phyloP scores from a whole-genome alignment of 1,140 invertebrate genomes.

The Meloidogyne exigua region DNA sequence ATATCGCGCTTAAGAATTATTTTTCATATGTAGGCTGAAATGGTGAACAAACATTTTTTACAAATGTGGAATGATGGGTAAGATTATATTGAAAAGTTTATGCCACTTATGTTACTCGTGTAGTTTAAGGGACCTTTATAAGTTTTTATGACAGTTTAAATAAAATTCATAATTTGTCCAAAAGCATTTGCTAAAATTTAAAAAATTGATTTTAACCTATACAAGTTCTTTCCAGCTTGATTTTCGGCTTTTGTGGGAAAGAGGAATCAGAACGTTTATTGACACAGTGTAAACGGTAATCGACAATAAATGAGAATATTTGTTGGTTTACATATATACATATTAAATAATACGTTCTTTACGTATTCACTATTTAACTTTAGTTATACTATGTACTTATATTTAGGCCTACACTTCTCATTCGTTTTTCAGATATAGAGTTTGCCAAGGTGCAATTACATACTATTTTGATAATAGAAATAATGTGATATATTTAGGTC shows the following conservation, averaged over 20 bases:
- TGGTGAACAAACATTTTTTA: constrained; percentile 61
- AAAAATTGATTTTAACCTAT: too few species aligned
- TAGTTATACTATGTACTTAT: too few species aligned
- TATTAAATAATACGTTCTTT: too few species aligned
- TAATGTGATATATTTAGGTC: constrained; percentile 21
- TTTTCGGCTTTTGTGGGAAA: constrained; percentile 61
- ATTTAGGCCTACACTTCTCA: constrained; percentile 49
- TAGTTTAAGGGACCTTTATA: too few species aligned
- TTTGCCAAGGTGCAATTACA: constrained; percentile 50
- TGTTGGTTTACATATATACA: too few species aligned
- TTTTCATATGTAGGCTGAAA: constrained; percentile 42
- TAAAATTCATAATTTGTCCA: too few species aligned
- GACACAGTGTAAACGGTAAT: constrained; percentile 39
- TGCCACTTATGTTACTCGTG: too few species aligned
- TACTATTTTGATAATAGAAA: not conserved
- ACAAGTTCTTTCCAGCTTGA: constrained; percentile 33
- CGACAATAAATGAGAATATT: not conserved
- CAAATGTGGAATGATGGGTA: constrained; percentile 63
- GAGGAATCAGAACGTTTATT: constrained; percentile 60
- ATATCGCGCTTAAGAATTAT: not conserved
- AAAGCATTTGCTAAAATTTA: too few species aligned
- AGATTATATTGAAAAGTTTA: too few species aligned
- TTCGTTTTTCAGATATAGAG: constrained; percentile 62
- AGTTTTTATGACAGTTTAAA: too few species aligned
- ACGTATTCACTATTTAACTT: too few species aligned